These are phyloP conservation scores for Megalops cyprinoides DNA, from an alignment of 2,797 vertebrate genomes.

Conservation along the genomic window DNA sequence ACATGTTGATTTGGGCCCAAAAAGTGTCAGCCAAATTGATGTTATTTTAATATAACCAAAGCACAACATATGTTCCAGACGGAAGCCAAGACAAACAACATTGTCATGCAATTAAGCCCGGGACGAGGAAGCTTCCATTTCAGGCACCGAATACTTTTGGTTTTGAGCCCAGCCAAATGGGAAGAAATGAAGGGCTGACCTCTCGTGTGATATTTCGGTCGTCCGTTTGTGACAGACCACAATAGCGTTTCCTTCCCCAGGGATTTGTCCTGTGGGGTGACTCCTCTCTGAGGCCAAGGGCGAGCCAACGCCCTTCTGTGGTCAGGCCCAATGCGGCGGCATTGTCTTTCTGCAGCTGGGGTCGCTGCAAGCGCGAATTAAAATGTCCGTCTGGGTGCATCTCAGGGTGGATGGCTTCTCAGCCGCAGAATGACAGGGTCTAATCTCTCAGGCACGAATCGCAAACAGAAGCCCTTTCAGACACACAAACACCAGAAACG, in stretches of 20 bases:
- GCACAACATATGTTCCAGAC: slow-evolving; percentile 37
- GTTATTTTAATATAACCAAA: slow-evolving; percentile 38
- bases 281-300: slow-evolving; percentile 28
- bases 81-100: slow-evolving; percentile 56
- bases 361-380: slow-evolving; percentile 34
- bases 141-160: slow-evolving; percentile 64
- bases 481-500: slow-evolving; percentile 26
- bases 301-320: slow-evolving; percentile 43
- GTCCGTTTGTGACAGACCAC: slow-evolving; percentile 57
- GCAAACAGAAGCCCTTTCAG: slow-evolving; percentile 43
- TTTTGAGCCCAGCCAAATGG: slow-evolving; percentile 46
- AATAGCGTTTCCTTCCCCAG: slow-evolving; percentile 67
- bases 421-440: slow-evolving; percentile 26
- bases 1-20: neutral
- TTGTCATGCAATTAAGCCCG: slow-evolving; percentile 40
- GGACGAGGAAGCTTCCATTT: slow-evolving; percentile 61
- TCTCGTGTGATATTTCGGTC: slow-evolving; percentile 58
- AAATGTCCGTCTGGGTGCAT: slow-evolving; percentile 45
- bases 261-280: slow-evolving; percentile 49
- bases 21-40: neutral
- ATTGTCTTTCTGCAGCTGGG: neutral
- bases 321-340: neutral
- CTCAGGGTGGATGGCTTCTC: slow-evolving; percentile 48
- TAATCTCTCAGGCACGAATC: slow-evolving; percentile 30
- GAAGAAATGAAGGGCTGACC: slow-evolving; percentile 51